phyloP scores from a whole-genome alignment of 2,888 invertebrate genomes.

The Axea sp. region DNA sequence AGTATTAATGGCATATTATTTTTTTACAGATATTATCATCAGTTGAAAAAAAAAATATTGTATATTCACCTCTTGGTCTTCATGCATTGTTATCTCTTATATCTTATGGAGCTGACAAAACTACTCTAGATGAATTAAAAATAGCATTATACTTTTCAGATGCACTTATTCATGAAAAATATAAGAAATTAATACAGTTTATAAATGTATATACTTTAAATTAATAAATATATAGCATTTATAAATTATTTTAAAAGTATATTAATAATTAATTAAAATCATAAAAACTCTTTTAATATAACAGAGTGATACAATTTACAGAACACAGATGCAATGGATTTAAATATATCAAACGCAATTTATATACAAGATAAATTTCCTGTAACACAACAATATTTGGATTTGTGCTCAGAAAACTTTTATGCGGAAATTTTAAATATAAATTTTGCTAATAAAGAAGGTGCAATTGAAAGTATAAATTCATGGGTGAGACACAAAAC shows the following conservation, averaged over 20 bases:
- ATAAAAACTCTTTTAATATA: too few species aligned
- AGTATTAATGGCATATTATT: background rate
- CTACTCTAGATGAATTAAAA: conserved; percentile 68
- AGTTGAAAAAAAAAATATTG: conserved; percentile 63
- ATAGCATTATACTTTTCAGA: conserved; percentile 56
- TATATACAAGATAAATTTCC: conserved; percentile 82
- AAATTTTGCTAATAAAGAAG: conserved; percentile 81
- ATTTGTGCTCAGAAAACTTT: conserved; percentile 83
- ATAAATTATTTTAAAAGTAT: background rate
- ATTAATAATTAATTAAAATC: background rate
- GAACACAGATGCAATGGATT: conserved; percentile 80
- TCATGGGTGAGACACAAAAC: conserved; percentile 89
- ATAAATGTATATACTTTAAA: conserved; percentile 20
- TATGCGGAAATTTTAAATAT: conserved; percentile 83
- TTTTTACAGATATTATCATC: conserved; percentile 64
- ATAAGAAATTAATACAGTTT: conserved; percentile 18
- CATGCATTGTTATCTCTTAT: conserved; percentile 74
- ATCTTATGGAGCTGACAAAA: conserved; percentile 69
- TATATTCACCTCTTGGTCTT: conserved; percentile 74
- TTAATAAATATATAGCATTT: background rate
- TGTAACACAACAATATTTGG: conserved; percentile 81
- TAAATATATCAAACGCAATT: conserved; percentile 85
- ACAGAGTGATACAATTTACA: conserved; percentile 63
- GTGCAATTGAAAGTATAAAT: conserved; percentile 84
- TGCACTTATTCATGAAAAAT: conserved; percentile 21